Base-by-base conservation (phyloP, 2,888 invertebrate genomes). In the Patella depressa region DNA sequence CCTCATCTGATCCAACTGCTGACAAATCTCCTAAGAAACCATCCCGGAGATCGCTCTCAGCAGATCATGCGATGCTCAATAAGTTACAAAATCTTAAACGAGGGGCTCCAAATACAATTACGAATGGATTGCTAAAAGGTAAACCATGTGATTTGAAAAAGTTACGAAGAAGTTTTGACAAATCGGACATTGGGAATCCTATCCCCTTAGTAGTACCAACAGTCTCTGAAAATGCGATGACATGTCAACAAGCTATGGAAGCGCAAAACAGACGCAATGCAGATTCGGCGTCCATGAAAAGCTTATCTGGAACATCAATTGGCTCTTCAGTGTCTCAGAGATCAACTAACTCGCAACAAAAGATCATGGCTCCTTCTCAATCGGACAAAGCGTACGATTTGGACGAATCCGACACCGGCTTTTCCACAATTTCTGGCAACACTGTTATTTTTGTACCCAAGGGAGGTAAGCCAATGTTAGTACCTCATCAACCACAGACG, bases 81-180 rank as follows among this genome's bases (percentile, higher is more conserved):
- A 45, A 45, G 45, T 45, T 45, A 45, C 45, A 45, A 45, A 78
- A 80, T 45, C 75, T 88, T 15, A 80, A 81, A 69, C 82, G 89
- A 53, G 90, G 89, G 1, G 81, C 82, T 59, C 90, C 90, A 9
- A 90, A 89, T 81, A 87, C 88, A 15, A 75, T 88, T 17, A 82
- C 80, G 55, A 85, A 85, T 71, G 90, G 89, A 5, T 80, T 89
- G 73, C 76, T 85, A 71, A 83, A 85, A 55, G 85, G 86, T 2
- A 82, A 86, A 75, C 78, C 82, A n/a, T 79, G 76, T 53, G 83
- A 85, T 65, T 82, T 85, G 12, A 80, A 80, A 45, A 86, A 86
- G 72, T 76, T 85, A 54, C 74, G 87, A n/a, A 74, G 86, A 65
- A 87, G 87, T 74, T 85, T 87, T 81, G 86, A 85, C 77, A 88